Base-by-base conservation (phyloP, 1,140 invertebrate species). In the Drosophila tristis region DNA sequence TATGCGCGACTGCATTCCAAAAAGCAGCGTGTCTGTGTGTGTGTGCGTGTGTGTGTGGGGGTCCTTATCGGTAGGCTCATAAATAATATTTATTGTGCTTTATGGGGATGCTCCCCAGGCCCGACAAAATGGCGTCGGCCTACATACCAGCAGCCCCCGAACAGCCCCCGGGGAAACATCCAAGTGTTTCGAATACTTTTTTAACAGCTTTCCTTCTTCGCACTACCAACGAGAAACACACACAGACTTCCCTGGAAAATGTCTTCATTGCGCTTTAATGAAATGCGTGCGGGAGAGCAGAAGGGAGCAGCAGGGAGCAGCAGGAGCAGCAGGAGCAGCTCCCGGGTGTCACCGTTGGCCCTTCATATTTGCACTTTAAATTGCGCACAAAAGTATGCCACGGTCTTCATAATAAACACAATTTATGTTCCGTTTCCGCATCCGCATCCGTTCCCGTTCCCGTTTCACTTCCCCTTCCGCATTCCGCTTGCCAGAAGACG, bases 181-280 rank as follows among this genome's bases (percentile, higher is more conserved):
- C 78, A 87, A 87, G 78, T 87, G 78, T 87, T 78, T 76, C 81
- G 76, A 80, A 86, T 87, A 86, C 20, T 81, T 86, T 82, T 76
- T 67, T 71, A 76, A 85, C 81, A 80, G 62, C 67, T 66, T 70
- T 70, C 47, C 48, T 4, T 16, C 31, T 16, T n/a, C 44, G 56
- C 25, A 43, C 8, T 15, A 47, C 45, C 1, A 49, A 35, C 39
- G 43, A 42, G 42, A 43, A 42, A 8, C 61, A 35, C 2, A 65
- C 50, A 39, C 74, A 58, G 39, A 39, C 31, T 29, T 42, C 23
- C 5, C 64, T 23, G 45, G 57, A 48, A 75, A 78, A 86, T 63
- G 84, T 86, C 82, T 89, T 86, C 84, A 86, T 82, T 89, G 84
- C 85, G 78, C 84, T 84, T 84, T 84, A 86, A 86, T 86, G 78